These are phyloP conservation scores for Desmodus rotundus DNA, from an alignment of 2,113 vertebrate genomes.

Conservation along the genomic window DNA sequence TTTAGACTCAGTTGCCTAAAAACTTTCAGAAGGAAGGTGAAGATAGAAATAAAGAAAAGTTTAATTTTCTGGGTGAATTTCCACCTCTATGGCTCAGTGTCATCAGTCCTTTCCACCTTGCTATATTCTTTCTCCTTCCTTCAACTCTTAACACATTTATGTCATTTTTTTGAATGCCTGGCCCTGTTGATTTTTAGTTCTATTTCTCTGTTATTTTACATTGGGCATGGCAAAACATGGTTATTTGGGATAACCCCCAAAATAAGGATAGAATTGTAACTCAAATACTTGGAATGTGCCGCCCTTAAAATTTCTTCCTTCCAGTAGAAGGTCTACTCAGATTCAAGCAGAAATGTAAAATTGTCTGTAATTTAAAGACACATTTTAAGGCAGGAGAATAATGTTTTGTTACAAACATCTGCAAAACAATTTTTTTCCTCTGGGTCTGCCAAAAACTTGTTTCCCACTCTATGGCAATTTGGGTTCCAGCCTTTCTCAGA, in stretches of 20 bases:
- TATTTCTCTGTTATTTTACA: neutral
- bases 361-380: neutral
- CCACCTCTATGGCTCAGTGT: neutral
- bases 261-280: neutral
- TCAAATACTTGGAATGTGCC: neutral
- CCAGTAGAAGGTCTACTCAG: neutral
- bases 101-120: neutral
- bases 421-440: neutral
- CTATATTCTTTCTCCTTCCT: neutral
- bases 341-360: conserved; percentile 4
- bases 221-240: neutral
- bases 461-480: neutral
- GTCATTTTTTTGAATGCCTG: neutral
- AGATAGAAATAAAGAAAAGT: neutral
- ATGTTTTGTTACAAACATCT: neutral
- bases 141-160: neutral
- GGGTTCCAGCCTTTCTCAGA: neutral
- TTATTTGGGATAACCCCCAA: neutral
- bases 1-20: neutral
- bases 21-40: neutral
- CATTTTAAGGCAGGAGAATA: neutral
- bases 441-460: neutral
- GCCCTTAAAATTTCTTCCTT: conserved; percentile 6
- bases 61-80: neutral
- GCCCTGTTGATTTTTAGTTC: neutral